A percentile compares a stretch with the other conserved stretches of the same genome.
Evolutionary conservation across 2,113 vertebrate genomes (phyloP).

Genomic region (Chrysemys picta): DNA sequence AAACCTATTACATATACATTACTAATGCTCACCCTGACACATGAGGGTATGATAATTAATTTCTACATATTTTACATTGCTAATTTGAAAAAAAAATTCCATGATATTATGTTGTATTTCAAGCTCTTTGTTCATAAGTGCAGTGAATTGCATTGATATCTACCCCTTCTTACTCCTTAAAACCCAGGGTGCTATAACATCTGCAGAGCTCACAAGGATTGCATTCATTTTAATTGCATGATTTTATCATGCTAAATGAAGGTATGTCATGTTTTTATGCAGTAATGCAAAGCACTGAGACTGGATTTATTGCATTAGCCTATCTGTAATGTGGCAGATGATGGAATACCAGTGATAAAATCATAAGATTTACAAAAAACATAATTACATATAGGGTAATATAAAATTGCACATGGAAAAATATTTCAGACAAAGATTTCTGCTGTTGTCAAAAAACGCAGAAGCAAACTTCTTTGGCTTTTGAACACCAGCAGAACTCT

Average conservation of each 20-base stretch:
- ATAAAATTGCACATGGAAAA: neutral
- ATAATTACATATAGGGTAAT: neutral
- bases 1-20: slow-evolving; percentile 29
- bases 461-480: neutral
- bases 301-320: neutral
- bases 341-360: slow-evolving; percentile 17
- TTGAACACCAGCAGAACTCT: neutral
- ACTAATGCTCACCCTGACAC: neutral
- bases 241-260: neutral
- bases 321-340: neutral
- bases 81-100: neutral
- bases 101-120: neutral
- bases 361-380: slow-evolving; percentile 9
- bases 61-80: neutral
- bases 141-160: neutral
- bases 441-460: neutral
- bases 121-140: neutral
- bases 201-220: neutral
- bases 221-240: slow-evolving; percentile 10
- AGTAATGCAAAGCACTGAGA: slow-evolving; percentile 6
- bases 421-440: neutral
- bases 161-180: slow-evolving; percentile 9
- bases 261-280: neutral
- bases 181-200: neutral
- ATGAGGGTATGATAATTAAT: neutral